These are phyloP conservation scores for Caenorhabditis panamensis DNA, from an alignment of 2,888 invertebrate genomes.

Conservation along the genomic window DNA sequence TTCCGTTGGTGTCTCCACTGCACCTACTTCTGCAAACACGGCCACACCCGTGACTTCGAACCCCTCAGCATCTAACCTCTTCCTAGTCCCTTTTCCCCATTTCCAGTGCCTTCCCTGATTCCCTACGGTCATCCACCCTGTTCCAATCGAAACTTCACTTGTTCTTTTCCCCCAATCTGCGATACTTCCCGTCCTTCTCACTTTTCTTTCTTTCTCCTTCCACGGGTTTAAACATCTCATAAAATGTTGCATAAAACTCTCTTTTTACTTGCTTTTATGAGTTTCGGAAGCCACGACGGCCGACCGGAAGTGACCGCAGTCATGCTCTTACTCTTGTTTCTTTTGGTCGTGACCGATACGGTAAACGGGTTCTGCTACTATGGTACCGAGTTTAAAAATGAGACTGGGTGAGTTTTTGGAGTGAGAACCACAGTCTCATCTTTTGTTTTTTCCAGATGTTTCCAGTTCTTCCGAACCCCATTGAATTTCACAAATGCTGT, in stretches of 20 bases:
- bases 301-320: constrained; percentile 5
- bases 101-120: constrained; percentile 10
- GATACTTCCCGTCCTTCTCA: constrained; percentile 31
- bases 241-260: constrained; percentile 6
- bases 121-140: constrained; percentile 14
- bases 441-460: constrained; percentile 49
- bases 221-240: constrained; percentile 42
- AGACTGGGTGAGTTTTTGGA: constrained; percentile 23
- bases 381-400: constrained; percentile 45
- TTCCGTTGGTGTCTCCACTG: constrained; percentile 65
- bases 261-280: no score
- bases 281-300: no score
- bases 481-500: constrained; percentile 49
- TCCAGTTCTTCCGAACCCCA: constrained; percentile 54
- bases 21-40: constrained; percentile 62
- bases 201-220: constrained; percentile 21
- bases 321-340: constrained; percentile 29
- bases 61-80: constrained; percentile 61
- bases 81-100: constrained; percentile 13
- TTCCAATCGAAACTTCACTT: constrained; percentile 23
- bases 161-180: constrained; percentile 20
- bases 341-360: constrained; percentile 18
- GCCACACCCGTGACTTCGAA: constrained; percentile 61
- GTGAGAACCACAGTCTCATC: no score
- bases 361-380: constrained; percentile 40